Conservation (phyloP, 1,140 invertebrate species). For the Lamellibrachia luymesi region DNA sequence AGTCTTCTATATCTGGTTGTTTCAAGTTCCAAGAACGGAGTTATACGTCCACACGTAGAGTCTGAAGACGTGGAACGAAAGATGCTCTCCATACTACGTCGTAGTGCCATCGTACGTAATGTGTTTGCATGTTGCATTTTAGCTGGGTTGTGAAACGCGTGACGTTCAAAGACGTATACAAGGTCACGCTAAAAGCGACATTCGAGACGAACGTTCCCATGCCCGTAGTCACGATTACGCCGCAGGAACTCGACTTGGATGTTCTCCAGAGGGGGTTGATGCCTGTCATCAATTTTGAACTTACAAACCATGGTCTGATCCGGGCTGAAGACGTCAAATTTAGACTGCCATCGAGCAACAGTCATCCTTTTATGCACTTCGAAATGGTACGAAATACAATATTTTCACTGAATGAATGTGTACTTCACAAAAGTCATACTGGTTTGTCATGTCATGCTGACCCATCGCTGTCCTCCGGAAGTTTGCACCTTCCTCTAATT, state of each 20-base stretch:
- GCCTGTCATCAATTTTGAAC: constrained; percentile 28
- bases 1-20: background rate
- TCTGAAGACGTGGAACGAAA: background rate
- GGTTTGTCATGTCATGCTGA: too few relatives aligned
- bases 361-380: constrained; percentile 32
- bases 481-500: too few relatives aligned
- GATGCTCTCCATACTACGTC: background rate
- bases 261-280: constrained; percentile 28
- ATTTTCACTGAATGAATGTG: too few relatives aligned
- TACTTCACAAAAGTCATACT: too few relatives aligned
- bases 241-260: constrained; percentile 30
- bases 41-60: background rate
- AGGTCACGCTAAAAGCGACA: constrained; percentile 30
- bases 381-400: constrained; percentile 20
- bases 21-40: background rate
- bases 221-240: constrained; percentile 29
- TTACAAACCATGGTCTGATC: constrained; percentile 39
- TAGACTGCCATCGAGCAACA: constrained; percentile 24
- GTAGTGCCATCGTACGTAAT: background rate
- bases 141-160: constrained; percentile 32
- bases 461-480: too few relatives aligned
- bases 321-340: constrained; percentile 34
- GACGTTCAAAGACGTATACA: constrained; percentile 34
- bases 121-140: background rate
- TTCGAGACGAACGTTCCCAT: constrained; percentile 34